A percentile compares a stretch with the other conserved stretches of the same genome.
These are phyloP conservation scores for Parotocinclus haroldoi DNA, from an alignment of 2,797 vertebrate species.

Conservation along the genomic window DNA sequence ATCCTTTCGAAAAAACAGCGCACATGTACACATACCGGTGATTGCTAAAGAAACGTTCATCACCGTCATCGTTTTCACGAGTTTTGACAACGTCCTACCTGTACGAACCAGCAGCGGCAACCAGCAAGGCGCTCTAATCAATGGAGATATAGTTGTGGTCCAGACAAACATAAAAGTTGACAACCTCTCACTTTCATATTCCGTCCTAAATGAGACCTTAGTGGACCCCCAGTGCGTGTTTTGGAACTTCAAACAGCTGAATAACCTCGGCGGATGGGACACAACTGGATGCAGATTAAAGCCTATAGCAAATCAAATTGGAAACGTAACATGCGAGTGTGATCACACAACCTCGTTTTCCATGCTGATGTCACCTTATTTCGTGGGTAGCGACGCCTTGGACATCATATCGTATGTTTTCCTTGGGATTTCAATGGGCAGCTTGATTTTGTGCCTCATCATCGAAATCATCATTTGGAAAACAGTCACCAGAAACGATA, in stretches of 20 bases:
- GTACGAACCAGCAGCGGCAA: neutral
- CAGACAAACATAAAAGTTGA: slow-evolving; percentile 54
- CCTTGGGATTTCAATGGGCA: slow-evolving; percentile 78
- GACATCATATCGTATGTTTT: slow-evolving; percentile 77
- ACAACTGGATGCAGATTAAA: slow-evolving; percentile 62
- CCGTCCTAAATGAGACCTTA: slow-evolving; percentile 57
- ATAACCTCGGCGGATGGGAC: slow-evolving; percentile 70
- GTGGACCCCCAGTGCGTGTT: slow-evolving; percentile 74
- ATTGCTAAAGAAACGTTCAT: slow-evolving; percentile 44
- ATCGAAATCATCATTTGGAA: slow-evolving; percentile 86
- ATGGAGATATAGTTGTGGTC: slow-evolving; percentile 76
- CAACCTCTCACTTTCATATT: slow-evolving; percentile 64
- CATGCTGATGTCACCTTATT: slow-evolving; percentile 81
- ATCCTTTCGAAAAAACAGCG: slow-evolving; percentile 55
- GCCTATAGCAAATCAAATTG: neutral
- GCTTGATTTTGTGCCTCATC: slow-evolving; percentile 77
- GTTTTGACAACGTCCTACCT: slow-evolving; percentile 69
- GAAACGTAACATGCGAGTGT: slow-evolving; percentile 70
- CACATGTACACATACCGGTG: slow-evolving; percentile 57
- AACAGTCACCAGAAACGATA: slow-evolving; percentile 76
- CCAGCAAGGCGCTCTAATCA: neutral
- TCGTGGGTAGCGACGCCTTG: slow-evolving; percentile 33
- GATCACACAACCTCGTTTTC: slow-evolving; percentile 88
- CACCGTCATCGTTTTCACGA: slow-evolving; percentile 74
- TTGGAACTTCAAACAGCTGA: slow-evolving; percentile 79